Evolutionary conservation across 2,888 invertebrate species (phyloP), one percentile per base, ranked within the genome.

Genomic region (Mycogona germanica): DNA sequence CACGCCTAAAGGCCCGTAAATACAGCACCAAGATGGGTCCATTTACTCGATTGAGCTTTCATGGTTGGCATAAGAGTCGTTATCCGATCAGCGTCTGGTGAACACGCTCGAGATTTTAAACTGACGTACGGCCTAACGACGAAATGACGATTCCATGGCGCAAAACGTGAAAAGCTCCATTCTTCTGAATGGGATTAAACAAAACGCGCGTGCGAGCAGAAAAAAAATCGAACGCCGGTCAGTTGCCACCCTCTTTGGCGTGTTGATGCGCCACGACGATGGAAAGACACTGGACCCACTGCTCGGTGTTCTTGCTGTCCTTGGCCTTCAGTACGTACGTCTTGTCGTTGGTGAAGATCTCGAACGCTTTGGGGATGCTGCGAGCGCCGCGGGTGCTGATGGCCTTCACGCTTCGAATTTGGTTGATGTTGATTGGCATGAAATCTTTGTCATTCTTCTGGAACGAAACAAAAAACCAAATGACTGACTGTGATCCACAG

Each of bases 211-310:
- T 35, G 35, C 12, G 35, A n/a, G 35, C 12, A 35, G n/a, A 35
- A 35, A 35, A 35, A n/a, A n/a, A n/a, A n/a, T n/a, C n/a, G n/a
- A n/a, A n/a, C n/a, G n/a, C n/a, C n/a, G n/a, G n/a, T 40, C n/a
- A 50, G 17, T 41, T 41, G 9, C 41, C 41, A 21, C 46, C 48
- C 55, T 60, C 60, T 47, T 62, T 64, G 55, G 82, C 79, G 62
- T 86, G 84, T 0, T 84, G 84, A 68, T 89, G 87, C 0, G 92
- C 91, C 12, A 93, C 87, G 3, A 89, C 92, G 59, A 92, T 87
- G 66, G 88, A 89, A 58, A 93, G 77, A 70, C 88, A 92, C 70
- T 93, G 92, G 44, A 92, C 88, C 91, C 95, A 95, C 70, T 92
- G 87, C 72, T 93, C 92, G 1, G 91, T 92, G 69, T 92, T 87